Evolutionary conservation across 2,113 vertebrate species (phyloP).

Genomic region (Chaenogobius annularis): DNA sequence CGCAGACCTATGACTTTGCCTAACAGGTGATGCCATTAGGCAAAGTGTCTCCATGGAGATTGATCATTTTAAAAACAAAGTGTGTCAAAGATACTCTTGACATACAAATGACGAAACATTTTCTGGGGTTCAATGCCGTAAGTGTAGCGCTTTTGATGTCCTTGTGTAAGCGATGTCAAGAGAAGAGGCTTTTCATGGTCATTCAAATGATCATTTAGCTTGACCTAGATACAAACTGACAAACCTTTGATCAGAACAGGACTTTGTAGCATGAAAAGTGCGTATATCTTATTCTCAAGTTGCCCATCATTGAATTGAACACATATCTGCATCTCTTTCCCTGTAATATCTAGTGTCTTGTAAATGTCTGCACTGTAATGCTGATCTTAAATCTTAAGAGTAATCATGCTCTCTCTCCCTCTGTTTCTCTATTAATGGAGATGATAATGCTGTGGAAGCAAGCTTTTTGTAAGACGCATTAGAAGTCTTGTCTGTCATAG

Average conservation of each 20-base stretch:
- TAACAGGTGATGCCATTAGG: too few relatives aligned
- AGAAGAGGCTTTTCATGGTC: neutral
- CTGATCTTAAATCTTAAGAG: conserved; percentile 51
- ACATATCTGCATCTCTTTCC: neutral
- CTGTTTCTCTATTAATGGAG: conserved; percentile 60
- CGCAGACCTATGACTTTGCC: too few relatives aligned
- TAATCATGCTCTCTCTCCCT: conserved; percentile 55
- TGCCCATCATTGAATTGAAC: neutral
- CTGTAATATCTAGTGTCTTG: conserved; percentile 18
- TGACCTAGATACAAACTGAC: conserved; percentile 2
- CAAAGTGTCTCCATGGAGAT: too few relatives aligned
- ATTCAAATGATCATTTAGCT: neutral
- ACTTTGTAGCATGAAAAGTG: neutral
- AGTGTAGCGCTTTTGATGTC: too few relatives aligned
- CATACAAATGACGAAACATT: too few relatives aligned
- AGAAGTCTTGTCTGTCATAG: conserved; percentile 49
- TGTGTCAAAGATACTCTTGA: too few relatives aligned
- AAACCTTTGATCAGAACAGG: conserved; percentile 2
- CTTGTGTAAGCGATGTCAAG: neutral
- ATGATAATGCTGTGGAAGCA: conserved; percentile 46
- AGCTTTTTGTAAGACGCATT: conserved; percentile 43
- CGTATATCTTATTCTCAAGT: neutral
- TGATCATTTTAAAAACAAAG: neutral
- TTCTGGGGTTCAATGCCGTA: too few relatives aligned
- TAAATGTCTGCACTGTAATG: conserved; percentile 37